Conservation (phyloP, 1,140 invertebrate genomes). For the Periplaneta americana region DNA sequence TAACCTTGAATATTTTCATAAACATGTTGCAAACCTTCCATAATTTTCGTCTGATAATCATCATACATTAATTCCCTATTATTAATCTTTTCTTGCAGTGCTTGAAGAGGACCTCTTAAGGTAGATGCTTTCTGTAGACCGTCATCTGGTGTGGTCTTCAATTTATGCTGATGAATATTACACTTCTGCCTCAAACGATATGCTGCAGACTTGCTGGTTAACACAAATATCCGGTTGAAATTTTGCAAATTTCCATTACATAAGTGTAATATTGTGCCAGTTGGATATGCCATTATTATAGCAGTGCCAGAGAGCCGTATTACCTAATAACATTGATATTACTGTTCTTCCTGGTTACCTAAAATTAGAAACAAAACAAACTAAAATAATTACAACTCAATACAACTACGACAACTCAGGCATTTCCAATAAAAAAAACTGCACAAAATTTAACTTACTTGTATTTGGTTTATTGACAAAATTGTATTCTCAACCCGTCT, state of each 20-base stretch:
- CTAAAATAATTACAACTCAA: too few relatives aligned
- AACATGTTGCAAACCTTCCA: constrained; percentile 60
- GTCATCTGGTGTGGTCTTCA: neutral
- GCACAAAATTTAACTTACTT: too few relatives aligned
- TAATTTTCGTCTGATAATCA: constrained; percentile 61
- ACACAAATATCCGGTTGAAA: neutral
- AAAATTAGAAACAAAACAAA: neutral
- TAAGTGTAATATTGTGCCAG: neutral
- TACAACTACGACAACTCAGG: too few relatives aligned
- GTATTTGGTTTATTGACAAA: too few relatives aligned
- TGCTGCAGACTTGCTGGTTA: neutral
- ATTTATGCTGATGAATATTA: neutral
- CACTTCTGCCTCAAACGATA: neutral
- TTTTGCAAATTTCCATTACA: neutral
- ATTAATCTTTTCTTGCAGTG: constrained; percentile 51
- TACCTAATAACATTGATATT: too few relatives aligned
- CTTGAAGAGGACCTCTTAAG: constrained; percentile 35
- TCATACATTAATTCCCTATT: constrained; percentile 58
- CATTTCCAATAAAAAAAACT: too few relatives aligned
- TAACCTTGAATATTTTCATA: constrained; percentile 60
- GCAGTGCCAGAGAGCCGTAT: too few relatives aligned
- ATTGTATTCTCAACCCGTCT: too few relatives aligned
- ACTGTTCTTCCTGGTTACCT: neutral
- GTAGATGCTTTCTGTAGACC: neutral
- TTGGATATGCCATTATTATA: neutral